Evolutionary conservation across 1,140 invertebrate genomes (phyloP).

Genomic region (Drosophila grimshawi): DNA sequence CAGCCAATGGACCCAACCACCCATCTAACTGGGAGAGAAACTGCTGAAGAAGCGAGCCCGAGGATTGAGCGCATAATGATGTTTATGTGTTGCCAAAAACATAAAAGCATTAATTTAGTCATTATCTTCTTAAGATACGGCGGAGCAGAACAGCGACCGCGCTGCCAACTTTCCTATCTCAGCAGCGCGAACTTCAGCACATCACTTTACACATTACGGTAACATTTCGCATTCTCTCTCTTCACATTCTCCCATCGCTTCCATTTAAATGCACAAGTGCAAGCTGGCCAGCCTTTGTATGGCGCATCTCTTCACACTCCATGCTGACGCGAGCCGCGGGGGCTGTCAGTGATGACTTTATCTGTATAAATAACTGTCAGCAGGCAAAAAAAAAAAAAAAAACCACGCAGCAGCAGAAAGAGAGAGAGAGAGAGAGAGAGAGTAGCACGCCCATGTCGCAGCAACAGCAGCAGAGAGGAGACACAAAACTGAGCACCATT

Average conservation of each 20-base stretch:
- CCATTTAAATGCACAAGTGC: neutral
- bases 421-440: conserved; percentile 14
- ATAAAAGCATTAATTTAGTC: conserved; percentile 85
- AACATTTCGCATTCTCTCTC: conserved; percentile 43
- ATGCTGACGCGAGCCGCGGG: conserved; percentile 41
- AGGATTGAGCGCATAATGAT: conserved; percentile 84
- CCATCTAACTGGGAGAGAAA: conserved; percentile 12
- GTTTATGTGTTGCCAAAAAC: conserved; percentile 84
- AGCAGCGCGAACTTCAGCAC: conserved; percentile 47
- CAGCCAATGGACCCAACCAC: neutral
- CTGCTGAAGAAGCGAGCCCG: conserved; percentile 29
- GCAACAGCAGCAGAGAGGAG: conserved; percentile 11
- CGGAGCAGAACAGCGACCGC: conserved; percentile 36
- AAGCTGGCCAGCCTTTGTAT: conserved; percentile 18
- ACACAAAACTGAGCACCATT: conserved; percentile 17
- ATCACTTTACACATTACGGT: conserved; percentile 57
- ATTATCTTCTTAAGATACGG: conserved; percentile 84
- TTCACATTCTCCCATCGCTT: neutral
- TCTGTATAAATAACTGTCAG: conserved; percentile 83
- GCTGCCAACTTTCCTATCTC: conserved; percentile 20
- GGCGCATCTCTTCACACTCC: conserved; percentile 15
- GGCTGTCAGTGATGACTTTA: conserved; percentile 81
- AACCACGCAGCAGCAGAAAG: conserved; percentile 15
- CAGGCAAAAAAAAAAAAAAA: conserved; percentile 36
- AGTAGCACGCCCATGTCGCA: conserved; percentile 29